Base-by-base conservation (phyloP, 2,797 vertebrate genomes). In the Sparidentex hasta region DNA sequence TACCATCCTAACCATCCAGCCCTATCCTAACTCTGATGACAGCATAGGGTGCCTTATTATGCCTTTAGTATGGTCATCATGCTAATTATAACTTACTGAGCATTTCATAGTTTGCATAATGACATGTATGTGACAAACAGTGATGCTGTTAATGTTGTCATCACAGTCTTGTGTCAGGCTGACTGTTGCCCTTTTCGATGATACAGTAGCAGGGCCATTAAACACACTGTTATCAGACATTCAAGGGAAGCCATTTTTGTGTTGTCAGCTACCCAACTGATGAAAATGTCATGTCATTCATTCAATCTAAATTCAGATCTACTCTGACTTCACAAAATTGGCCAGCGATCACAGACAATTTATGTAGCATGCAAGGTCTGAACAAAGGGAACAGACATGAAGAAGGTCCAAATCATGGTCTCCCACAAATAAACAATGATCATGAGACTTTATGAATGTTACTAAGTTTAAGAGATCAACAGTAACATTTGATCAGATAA, bases 11-110 rank as follows among this genome's bases (percentile, higher is more conserved):
- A n/a, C n/a, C n/a, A n/a, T n/a, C 20, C 52, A 82, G 14, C 48
- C 29, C 23, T 67, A 20, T 33, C 38, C 11, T 2, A 43, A 61
- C 23, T 64, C n/a, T 61, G 73, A 56, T 14, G 46, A 3, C 61
- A 52, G 41, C 62, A 54, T n/a, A 58, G 16, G 55, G 18, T 54
- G 72, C 48, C 61, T 11, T 38, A 11, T 11, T 38, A 38, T 38
- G 25, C 21, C 47, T 41, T 21, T 9, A 46, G 27, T 17, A 20
- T 9, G 8, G 64, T 66, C 55, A 82, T 71, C 8, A 27, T 78
- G 38, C 41, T 62, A 75, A 88, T 84, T 47, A 72, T 21, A 64
- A 38, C 52, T 44, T 70, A n/a, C 33, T 33, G 18, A 64, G 65
- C 21, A 56, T 51, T 63, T 55, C 13, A 14, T 47, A 43, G 16